phyloP scores from a whole-genome alignment of 2,888 invertebrate genomes.

The Teleiodes luculella region DNA sequence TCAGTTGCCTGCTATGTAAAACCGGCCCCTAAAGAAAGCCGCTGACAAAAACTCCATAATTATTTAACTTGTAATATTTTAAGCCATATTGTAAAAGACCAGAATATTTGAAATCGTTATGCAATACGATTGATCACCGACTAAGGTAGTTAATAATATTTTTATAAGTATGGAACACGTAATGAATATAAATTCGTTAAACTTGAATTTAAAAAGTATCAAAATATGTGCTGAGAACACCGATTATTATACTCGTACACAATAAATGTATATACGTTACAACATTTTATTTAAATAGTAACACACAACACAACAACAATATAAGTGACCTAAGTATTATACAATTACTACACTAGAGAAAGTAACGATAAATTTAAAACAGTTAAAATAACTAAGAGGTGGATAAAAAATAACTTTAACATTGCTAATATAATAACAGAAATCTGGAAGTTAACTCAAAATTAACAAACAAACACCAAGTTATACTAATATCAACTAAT shows the following conservation, averaged over 20 bases:
- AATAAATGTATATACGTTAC: slow-evolving; percentile 34
- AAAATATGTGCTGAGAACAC: slow-evolving; percentile 25
- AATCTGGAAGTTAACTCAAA: not conserved
- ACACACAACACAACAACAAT: slow-evolving; percentile 55
- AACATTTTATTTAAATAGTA: slow-evolving; percentile 49
- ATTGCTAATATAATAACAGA: not conserved
- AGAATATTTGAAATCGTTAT: too few species aligned
- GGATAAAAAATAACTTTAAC: not conserved
- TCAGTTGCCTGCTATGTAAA: too few species aligned
- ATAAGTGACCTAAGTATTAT: slow-evolving; percentile 15
- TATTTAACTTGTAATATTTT: too few species aligned
- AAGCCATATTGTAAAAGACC: too few species aligned
- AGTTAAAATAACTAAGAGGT: slow-evolving; percentile 7
- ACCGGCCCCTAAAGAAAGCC: too few species aligned
- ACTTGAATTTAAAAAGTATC: slow-evolving; percentile 18
- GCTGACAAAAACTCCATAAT: too few species aligned
- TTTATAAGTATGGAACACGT: not conserved
- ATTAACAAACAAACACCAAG: not conserved
- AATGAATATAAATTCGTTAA: not conserved
- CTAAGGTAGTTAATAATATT: too few species aligned
- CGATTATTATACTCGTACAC: too few species aligned
- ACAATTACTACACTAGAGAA: slow-evolving; percentile 1
- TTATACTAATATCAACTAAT: not conserved
- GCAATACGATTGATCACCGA: too few species aligned
- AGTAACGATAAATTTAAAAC: slow-evolving; percentile 22